A percentile compares a stretch with the other conserved stretches of the same genome.
Conservation (phyloP, 2,797 vertebrate species). For the Helicolenus hilgendorfi region DNA sequence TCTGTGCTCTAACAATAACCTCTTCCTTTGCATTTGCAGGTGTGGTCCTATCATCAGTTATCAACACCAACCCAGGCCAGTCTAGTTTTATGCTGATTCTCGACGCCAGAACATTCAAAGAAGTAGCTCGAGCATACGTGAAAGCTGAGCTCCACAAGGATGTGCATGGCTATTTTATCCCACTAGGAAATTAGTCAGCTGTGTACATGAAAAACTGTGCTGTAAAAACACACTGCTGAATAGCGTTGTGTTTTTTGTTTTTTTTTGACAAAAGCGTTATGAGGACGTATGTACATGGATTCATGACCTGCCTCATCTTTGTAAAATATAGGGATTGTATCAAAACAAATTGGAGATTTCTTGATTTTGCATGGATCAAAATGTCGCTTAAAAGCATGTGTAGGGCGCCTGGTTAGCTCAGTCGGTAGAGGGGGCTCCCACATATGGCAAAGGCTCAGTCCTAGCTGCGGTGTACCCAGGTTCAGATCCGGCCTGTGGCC, state of each 20-base stretch:
- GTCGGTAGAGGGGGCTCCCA: too few relatives aligned
- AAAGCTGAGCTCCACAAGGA: conserved; percentile 90
- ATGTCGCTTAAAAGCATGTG: not conserved
- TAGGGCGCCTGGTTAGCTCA: too few relatives aligned
- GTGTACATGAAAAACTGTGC: not conserved
- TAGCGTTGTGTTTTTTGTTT: not conserved
- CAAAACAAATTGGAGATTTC: not conserved
- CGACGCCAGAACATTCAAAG: conserved; percentile 94
- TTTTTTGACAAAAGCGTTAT: not conserved
- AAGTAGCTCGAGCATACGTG: conserved; percentile 92
- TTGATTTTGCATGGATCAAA: not conserved
- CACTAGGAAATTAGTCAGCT: conserved; percentile 60
- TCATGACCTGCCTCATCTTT: not conserved
- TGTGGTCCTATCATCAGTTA: conserved; percentile 89
- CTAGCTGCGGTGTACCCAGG: too few relatives aligned
- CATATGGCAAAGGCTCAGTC: too few relatives aligned
- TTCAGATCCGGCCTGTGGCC: too few relatives aligned
- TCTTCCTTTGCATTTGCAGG: conserved; percentile 83
- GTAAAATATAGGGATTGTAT: not conserved
- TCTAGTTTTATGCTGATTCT: conserved; percentile 92
- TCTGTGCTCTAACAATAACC: not conserved
- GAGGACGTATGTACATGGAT: not conserved
- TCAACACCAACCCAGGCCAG: conserved; percentile 87
- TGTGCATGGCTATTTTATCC: conserved; percentile 95
- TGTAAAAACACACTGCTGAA: not conserved